These are phyloP conservation scores for Diachasma alloeum DNA, from an alignment of 1,140 invertebrate genomes.

Conservation along the genomic window DNA sequence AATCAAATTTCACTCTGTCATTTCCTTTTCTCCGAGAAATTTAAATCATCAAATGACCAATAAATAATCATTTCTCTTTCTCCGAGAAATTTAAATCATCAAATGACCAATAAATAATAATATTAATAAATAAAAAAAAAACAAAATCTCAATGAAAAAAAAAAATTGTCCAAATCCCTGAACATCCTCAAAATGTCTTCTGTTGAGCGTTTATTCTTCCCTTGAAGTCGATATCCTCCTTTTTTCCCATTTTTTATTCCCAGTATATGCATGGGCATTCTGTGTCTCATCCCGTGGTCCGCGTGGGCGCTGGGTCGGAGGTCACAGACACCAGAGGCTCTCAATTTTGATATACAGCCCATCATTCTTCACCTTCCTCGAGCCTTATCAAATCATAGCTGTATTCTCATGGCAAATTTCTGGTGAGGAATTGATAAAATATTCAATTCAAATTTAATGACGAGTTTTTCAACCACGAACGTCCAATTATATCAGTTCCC, in stretches of 20 bases:
- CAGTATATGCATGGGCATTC: background rate
- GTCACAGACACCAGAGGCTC: slow-evolving; percentile 4
- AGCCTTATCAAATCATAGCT: background rate
- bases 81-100: too few species aligned
- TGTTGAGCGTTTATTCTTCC: background rate
- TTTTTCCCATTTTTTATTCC: background rate
- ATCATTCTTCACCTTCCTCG: background rate
- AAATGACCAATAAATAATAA: too few species aligned
- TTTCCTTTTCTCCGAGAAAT: too few species aligned
- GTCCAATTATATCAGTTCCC: background rate
- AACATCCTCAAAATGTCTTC: background rate
- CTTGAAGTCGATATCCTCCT: background rate
- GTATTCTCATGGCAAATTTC: background rate
- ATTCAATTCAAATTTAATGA: background rate
- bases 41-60: too few species aligned
- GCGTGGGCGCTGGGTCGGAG: slow-evolving; percentile 7
- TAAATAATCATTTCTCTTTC: too few species aligned
- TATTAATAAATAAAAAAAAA: too few species aligned
- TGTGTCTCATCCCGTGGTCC: background rate
- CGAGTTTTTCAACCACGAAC: background rate
- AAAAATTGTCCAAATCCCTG: background rate
- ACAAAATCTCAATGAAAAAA: too few species aligned
- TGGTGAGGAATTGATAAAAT: background rate
- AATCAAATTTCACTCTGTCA: too few species aligned
- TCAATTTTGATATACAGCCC: slow-evolving; percentile 4